Evolutionary conservation across 2,888 invertebrate species (phyloP), one percentile per base, ranked within the genome.

Genomic region (Ochropleura leucogaster): DNA sequence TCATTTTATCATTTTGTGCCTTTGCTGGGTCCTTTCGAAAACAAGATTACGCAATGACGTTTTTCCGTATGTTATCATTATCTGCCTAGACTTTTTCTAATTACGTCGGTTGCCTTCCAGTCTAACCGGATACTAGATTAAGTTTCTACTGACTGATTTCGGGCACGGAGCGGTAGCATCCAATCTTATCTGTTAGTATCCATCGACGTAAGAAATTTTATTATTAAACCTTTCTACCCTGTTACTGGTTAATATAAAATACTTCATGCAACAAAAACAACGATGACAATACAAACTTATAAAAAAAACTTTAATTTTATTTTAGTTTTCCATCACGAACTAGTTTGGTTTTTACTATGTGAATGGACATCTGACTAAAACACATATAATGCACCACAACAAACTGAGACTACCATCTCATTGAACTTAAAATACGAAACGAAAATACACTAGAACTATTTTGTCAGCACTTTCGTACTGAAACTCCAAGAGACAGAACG

Each of bases 381-480:
- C 0, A 18, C n/a, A 57, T 30, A 40, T 30, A 68, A 40, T 20
- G 16, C 6, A 30, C 16, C 51, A 4, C 40, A 30, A 7, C 16
- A 46, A 71, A 55, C 14, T 16, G 16, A 14, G 55, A 16, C 20
- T n/a, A 44, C 10, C 12, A 64, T 47, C 12, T 12, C 6, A 18
- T 30, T 12, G 5, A 75, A 65, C 59, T 47, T 53, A 44, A 60
- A 75, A 82, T 81, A 85, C 20, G 30, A 62, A 66, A 70, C 20
- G 20, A 62, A 64, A 68, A 65, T 71, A 57, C 57, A 67, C 30
- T 30, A 55, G 40, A 77, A 66, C 47, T 53, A 64, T 66, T 49
- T 57, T 51, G 68, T 84, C 84, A 84, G 88, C 88, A 81, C 12
- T 81, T 69, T 74, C 47, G 16, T 55, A 65, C 65, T 71, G 62